These are phyloP conservation scores for Pyrocephalus nanus DNA, from an alignment of 2,797 vertebrate species.

Conservation along the genomic window DNA sequence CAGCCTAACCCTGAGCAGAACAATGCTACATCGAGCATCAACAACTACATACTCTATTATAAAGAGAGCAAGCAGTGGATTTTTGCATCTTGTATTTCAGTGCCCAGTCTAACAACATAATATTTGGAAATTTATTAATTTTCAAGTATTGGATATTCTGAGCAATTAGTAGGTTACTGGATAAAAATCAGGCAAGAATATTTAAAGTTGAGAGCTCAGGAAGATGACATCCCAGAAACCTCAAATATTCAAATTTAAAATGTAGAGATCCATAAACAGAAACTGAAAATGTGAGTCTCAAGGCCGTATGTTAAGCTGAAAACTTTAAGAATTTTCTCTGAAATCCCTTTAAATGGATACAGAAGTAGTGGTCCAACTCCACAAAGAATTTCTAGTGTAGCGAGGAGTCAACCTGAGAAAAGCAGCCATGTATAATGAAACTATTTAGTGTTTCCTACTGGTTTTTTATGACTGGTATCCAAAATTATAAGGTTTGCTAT, in stretches of 20 bases:
- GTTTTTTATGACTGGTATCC: neutral
- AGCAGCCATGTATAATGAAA: neutral
- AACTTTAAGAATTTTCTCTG: neutral
- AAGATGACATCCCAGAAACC: neutral
- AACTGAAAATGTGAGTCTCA: neutral
- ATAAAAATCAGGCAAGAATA: neutral
- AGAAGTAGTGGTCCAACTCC: neutral
- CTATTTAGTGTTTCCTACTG: neutral
- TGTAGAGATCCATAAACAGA: neutral
- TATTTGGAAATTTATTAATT: neutral
- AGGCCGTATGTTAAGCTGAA: neutral
- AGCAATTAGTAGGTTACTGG: neutral
- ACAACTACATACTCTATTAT: neutral
- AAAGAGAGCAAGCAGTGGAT: neutral
- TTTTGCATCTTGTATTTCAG: neutral
- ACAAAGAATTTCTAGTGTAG: neutral
- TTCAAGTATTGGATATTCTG: neutral
- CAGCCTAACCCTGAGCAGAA: conserved; percentile 12
- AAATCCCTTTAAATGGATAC: neutral
- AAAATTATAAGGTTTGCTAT: neutral
- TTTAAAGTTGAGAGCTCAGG: neutral
- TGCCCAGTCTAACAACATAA: neutral
- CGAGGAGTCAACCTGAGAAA: neutral
- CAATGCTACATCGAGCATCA: neutral
- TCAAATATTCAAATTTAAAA: neutral